Base-by-base conservation (phyloP, 2,797 vertebrate genomes). In the Lepilemur ruficaudatus region DNA sequence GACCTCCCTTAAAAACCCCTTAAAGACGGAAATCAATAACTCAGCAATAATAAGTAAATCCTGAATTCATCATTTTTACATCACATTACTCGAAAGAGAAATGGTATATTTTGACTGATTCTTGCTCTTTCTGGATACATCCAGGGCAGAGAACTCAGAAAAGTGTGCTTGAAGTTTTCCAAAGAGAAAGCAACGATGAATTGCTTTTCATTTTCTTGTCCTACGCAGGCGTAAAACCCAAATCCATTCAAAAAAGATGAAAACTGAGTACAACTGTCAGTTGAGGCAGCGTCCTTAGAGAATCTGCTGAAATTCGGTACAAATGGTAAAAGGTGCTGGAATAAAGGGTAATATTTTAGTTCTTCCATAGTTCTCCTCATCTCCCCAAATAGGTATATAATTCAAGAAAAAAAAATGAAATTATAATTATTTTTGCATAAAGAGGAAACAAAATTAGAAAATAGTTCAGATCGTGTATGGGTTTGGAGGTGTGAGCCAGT, bases 401-500 rank as follows among this genome's bases (percentile, higher is more conserved):
- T 84, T 91, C 10, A 84, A 78, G 75, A 35, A 46, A 70, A 46
- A 70, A 85, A 61, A 28, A 23, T 25, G 23, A 17, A 57, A 57
- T 57, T 23, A 2, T 72, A 8, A 90, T 80, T 30, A 12, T 72
- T 96, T 69, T 57, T 61, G 81, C 30, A 43, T 22, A 55, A 82
- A 83, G 93, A 82, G 3, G 46, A 94, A 90, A 61, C 46, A 92
- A 82, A 82, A 41, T 75, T 32, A n/a, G 32, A 89, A 90, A 91
- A 65, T 35, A 76, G 50, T 70, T 72, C 22, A 59, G 28, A 55
- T 32, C 65, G 25, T 25, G 0, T 57, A 50, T 41, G 8, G 38
- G 23, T 85, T 85, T 90, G 85, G 67, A 90, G 30, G 46, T 30
- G 7, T 13, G 14, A 14, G 1, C 11, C 1, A 78, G 10, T 41